A percentile compares a stretch with the other conserved stretches of the same genome.
Conservation (phyloP, 2,113 vertebrate genomes). For the Cynopterus brachyotis region DNA sequence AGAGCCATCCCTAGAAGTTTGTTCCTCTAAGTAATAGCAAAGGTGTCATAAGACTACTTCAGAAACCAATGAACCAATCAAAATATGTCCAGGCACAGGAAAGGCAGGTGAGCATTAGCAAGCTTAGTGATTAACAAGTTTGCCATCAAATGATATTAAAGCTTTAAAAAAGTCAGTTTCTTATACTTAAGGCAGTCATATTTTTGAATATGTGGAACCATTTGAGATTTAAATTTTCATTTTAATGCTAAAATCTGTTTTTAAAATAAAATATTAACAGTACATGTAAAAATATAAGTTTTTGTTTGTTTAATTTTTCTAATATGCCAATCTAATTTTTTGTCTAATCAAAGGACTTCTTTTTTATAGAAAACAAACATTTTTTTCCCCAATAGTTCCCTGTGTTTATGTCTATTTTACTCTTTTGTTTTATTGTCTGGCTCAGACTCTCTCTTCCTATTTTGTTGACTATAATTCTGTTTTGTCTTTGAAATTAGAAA, state of each 20-base stretch:
- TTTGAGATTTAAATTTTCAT: neutral
- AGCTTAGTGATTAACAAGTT: neutral
- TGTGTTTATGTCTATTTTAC: neutral
- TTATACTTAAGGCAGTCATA: neutral
- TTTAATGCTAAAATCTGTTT: neutral
- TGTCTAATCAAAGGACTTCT: neutral
- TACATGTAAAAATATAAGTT: neutral
- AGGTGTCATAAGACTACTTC: neutral
- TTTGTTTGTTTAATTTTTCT: neutral
- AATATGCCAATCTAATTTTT: neutral
- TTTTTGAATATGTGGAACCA: neutral
- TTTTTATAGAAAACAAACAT: neutral
- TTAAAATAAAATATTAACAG: neutral
- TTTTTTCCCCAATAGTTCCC: neutral
- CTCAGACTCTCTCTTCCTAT: neutral
- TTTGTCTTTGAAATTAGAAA: constrained; percentile 49
- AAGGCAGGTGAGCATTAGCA: neutral
- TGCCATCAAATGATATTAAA: neutral
- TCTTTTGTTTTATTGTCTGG: neutral
- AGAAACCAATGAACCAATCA: neutral
- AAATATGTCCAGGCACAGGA: neutral
- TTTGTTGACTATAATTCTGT: neutral
- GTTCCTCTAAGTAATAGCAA: neutral
- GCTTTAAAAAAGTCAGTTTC: neutral
- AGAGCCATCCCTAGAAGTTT: neutral